Evolutionary conservation across 1,140 invertebrate genomes (phyloP).

Genomic region (Bombus turneri): DNA sequence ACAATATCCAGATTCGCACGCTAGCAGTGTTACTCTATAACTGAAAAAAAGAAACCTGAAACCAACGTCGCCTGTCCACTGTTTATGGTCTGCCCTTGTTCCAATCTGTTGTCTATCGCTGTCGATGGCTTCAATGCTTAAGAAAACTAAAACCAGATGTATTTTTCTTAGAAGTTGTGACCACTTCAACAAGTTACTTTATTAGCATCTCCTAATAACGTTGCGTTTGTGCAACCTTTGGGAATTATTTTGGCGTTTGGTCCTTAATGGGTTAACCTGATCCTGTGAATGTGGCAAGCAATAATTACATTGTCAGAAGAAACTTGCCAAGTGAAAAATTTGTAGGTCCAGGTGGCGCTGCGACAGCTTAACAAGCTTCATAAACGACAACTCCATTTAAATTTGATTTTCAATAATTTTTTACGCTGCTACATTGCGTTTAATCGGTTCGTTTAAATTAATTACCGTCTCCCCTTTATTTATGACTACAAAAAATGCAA

Average conservation of each 20-base stretch:
- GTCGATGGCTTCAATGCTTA: too few relatives aligned
- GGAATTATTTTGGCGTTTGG: neutral
- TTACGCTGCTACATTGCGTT: neutral
- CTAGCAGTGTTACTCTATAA: too few relatives aligned
- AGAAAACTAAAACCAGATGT: too few relatives aligned
- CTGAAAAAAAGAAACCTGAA: too few relatives aligned
- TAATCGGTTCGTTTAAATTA: neutral
- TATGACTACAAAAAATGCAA: neutral
- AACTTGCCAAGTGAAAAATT: neutral
- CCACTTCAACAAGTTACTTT: neutral
- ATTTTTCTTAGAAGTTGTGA: too few relatives aligned
- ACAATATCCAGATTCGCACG: too few relatives aligned
- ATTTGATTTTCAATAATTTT: neutral
- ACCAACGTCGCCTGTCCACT: too few relatives aligned
- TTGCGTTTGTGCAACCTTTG: neutral
- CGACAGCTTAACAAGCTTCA: neutral
- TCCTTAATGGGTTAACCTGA: neutral
- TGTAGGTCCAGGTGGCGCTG: neutral
- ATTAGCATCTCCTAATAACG: neutral
- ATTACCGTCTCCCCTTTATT: neutral
- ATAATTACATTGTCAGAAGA: neutral
- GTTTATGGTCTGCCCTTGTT: too few relatives aligned
- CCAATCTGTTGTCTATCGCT: too few relatives aligned
- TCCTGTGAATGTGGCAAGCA: neutral
- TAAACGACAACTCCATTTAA: neutral